Conservation (phyloP, 2,113 vertebrate species). For the Callopanchax toddi region DNA sequence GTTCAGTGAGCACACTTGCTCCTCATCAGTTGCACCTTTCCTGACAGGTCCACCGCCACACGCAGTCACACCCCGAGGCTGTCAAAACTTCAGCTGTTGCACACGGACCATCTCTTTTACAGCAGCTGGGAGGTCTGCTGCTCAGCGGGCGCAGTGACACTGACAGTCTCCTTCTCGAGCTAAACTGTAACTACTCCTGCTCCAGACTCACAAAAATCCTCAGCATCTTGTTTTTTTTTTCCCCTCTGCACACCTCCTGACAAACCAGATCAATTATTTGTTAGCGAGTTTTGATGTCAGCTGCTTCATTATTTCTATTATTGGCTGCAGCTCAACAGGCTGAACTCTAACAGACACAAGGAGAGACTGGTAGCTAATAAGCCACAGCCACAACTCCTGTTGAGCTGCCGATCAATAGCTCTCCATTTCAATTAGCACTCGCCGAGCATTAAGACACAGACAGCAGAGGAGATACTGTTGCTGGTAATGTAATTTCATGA, state of each 20-base stretch:
- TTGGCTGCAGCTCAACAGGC: constrained; percentile 65
- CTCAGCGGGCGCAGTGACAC: constrained; percentile 41
- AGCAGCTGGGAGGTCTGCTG: constrained; percentile 27
- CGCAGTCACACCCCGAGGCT: constrained; percentile 54
- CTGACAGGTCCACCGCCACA: constrained; percentile 59
- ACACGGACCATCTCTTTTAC: constrained; percentile 48
- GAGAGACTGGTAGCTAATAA: constrained; percentile 49
- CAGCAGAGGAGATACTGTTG: constrained; percentile 73
- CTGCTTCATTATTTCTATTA: constrained; percentile 56
- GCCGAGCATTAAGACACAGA: constrained; percentile 77
- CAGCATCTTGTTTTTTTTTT: constrained; percentile 15
- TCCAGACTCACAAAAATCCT: constrained; percentile 16
- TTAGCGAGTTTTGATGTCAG: constrained; percentile 29
- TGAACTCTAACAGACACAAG: constrained; percentile 39
- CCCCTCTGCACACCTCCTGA: constrained; percentile 17
- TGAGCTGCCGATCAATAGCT: constrained; percentile 75
- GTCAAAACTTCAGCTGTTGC: constrained; percentile 45
- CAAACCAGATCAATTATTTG: constrained; percentile 42
- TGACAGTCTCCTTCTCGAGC: constrained; percentile 21
- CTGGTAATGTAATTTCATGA: constrained; percentile 78
- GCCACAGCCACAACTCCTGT: constrained; percentile 52
- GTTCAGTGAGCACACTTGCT: constrained; percentile 54
- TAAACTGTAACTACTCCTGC: constrained; percentile 11
- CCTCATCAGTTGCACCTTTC: constrained; percentile 50
- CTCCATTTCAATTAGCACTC: constrained; percentile 81